phyloP scores from a whole-genome alignment of 2,797 vertebrate species.

The Lates japonicus region DNA sequence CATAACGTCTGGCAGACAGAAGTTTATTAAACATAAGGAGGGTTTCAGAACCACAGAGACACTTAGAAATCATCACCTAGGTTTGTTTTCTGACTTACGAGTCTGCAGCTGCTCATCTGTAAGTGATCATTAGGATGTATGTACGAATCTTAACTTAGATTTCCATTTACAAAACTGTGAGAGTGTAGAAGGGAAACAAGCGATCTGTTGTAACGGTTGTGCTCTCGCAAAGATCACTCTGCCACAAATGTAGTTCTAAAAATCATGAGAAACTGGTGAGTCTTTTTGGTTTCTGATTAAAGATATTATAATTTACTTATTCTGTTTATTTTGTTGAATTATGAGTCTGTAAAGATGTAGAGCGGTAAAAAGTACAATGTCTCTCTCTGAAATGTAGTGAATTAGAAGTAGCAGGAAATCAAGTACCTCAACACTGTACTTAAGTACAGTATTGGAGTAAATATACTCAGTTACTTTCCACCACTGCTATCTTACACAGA shows the following conservation, averaged over 20 bases:
- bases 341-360: no score
- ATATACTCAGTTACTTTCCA: no score
- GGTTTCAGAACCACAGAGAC: slow-evolving; percentile 10
- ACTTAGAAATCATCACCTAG: background rate
- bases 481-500: no score
- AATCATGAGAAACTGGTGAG: background rate
- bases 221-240: background rate
- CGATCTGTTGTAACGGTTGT: background rate
- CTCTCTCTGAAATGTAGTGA: no score
- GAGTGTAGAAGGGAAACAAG: background rate
- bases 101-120: background rate
- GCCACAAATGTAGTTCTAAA: background rate
- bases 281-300: no score
- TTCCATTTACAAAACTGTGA: background rate
- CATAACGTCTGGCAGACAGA: slow-evolving; percentile 15
- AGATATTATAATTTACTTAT: no score
- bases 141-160: background rate
- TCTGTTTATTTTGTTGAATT: no score
- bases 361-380: no score
- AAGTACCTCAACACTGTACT: no score
- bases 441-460: no score
- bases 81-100: background rate
- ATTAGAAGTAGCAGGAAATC: no score
- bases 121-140: background rate
- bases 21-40: slow-evolving; percentile 11